These are phyloP conservation scores for Leucophenga maculata DNA, from an alignment of 2,888 invertebrate species.

Conservation along the genomic window DNA sequence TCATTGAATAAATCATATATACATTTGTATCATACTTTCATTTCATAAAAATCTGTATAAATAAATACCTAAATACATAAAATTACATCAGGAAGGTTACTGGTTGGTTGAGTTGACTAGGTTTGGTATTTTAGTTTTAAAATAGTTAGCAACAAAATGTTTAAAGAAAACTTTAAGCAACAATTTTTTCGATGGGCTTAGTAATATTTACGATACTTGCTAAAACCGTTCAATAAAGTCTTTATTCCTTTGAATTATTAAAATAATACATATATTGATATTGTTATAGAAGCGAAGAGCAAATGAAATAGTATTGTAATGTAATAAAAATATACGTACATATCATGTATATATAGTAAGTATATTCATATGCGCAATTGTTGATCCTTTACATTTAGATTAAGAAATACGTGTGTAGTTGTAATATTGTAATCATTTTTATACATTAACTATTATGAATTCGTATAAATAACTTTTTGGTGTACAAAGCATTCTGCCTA, in stretches of 20 bases:
- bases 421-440: background rate
- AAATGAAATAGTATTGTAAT: too few species aligned
- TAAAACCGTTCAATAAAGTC: slow-evolving; percentile 4
- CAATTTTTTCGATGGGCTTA: slow-evolving; percentile 13
- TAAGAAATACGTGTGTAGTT: background rate
- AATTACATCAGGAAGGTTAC: slow-evolving; percentile 14
- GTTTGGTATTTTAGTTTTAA: background rate
- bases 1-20: slow-evolving; percentile 11
- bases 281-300: background rate
- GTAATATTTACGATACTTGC: background rate
- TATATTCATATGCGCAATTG: too few species aligned
- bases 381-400: background rate
- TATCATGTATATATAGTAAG: background rate
- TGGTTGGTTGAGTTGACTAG: slow-evolving; percentile 12
- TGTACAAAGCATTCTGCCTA: slow-evolving; percentile 13
- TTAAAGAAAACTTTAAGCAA: background rate
- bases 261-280: background rate
- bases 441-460: background rate
- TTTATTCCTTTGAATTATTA: background rate
- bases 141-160: background rate
- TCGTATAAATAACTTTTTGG: background rate
- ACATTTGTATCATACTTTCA: background rate
- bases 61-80: background rate
- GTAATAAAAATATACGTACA: too few species aligned
- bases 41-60: background rate